Conservation (phyloP, 2,797 vertebrate genomes). For the Squalus acanthias region DNA sequence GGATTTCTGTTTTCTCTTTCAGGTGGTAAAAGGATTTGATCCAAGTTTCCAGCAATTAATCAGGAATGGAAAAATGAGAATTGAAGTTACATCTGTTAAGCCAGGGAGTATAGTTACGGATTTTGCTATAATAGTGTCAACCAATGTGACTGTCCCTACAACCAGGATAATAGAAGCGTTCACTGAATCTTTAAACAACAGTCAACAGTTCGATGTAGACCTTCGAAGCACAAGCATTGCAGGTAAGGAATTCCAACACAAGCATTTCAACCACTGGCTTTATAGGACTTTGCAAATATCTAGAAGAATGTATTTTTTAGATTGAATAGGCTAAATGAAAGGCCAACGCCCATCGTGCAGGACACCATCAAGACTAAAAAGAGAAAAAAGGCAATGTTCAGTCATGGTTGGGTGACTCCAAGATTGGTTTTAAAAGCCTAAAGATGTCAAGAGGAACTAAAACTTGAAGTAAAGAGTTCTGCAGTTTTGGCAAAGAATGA, state of each 20-base stretch:
- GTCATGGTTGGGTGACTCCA: neutral
- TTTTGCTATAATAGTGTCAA: neutral
- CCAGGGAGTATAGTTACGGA: neutral
- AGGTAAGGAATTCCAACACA: neutral
- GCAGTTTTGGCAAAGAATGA: neutral
- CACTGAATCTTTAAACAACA: neutral
- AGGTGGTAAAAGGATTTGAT: neutral
- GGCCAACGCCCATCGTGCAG: no score
- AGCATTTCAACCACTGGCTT: neutral
- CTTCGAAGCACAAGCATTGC: neutral
- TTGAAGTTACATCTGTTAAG: neutral
- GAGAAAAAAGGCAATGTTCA: no score
- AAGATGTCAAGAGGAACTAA: neutral
- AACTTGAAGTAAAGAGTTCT: neutral
- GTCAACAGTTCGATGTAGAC: neutral
- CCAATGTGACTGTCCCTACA: neutral
- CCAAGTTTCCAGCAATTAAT: neutral
- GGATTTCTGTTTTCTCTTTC: neutral
- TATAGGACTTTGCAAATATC: neutral
- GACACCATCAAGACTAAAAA: no score
- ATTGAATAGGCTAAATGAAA: neutral
- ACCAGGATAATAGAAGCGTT: neutral
- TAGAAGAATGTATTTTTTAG: neutral
- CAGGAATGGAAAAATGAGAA: neutral
- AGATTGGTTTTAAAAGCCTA: neutral